Conservation (phyloP, 2,113 vertebrate genomes). For the Ammospiza caudacuta region DNA sequence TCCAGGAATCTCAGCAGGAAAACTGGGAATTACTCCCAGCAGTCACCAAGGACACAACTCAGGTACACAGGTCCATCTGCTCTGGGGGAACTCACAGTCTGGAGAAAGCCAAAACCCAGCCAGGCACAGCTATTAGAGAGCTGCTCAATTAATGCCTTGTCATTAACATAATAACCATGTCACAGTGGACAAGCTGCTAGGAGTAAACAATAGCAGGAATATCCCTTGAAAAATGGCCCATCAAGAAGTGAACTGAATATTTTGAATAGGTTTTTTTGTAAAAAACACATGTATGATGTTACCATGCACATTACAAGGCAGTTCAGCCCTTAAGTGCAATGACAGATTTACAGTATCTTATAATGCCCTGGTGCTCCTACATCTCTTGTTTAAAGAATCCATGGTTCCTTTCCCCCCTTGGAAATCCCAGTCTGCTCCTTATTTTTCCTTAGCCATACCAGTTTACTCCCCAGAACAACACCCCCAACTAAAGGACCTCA, state of each 20-base stretch:
- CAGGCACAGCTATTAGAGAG: neutral
- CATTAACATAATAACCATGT: neutral
- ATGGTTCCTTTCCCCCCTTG: neutral
- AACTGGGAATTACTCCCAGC: neutral
- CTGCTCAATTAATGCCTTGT: neutral
- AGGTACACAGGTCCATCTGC: neutral
- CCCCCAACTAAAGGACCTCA: neutral
- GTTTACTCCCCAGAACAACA: neutral
- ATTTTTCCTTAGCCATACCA: neutral
- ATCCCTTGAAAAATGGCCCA: neutral
- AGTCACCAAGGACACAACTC: neutral
- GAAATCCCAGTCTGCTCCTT: neutral
- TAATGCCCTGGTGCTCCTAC: neutral
- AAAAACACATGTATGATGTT: neutral
- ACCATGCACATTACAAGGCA: neutral
- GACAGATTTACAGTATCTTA: neutral
- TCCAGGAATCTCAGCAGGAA: neutral
- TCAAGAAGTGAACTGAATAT: fast-evolving
- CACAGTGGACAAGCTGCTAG: neutral
- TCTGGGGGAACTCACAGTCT: neutral
- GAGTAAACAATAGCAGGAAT: neutral
- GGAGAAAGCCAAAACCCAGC: neutral
- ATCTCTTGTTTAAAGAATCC: neutral
- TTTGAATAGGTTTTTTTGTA: neutral
- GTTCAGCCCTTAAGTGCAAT: fast-evolving